Base-by-base conservation (phyloP, 2,888 invertebrate genomes). In the Anoncus sp. region DNA sequence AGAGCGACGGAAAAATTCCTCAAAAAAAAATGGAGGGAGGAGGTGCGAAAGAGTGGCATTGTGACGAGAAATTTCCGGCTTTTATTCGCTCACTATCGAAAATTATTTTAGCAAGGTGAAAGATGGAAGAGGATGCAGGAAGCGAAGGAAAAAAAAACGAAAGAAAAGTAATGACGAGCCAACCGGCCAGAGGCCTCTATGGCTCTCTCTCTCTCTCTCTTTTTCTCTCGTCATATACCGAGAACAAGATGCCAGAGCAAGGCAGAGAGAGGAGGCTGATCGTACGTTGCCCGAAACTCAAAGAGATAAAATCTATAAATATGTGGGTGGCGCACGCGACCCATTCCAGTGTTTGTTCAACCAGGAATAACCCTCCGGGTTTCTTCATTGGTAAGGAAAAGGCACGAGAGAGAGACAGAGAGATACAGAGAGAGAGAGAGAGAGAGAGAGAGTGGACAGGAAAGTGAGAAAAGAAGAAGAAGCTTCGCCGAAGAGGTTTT, bases 261-360 rank as follows among this genome's bases (percentile, higher is more conserved):
- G 62, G 40, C 20, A 47, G 49, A 66, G 38, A 40, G 38, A 20
- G 3, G 22, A 24, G 47, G 55, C 43, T 59, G 45, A 45, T 12
- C 24, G 55, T 51, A 53, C 74, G 59, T 66, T 62, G 72, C 71
- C 69, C 72, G 62, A 65, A 31, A 69, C 62, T 88, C 87, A 85
- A 87, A 88, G 87, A 90, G 89, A 90, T 90, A 90, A 90, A 90
- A 89, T 90, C 91, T 91, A 91, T 90, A 90, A 90, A 91, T 91
- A 91, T 90, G 89, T 89, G 88, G 90, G 89, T 87, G 89, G 90
- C 89, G 87, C 90, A 88, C 90, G 90, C 90, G 90, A 90, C 90
- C 89, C 88, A 89, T 90, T 89, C 89, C 90, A 88, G 87, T 91
- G 91, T 91, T 90, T 91, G 90, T 90, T 90, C 90, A 90, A 90